Percentiles rank a stretch among this genome's conserved stretches.
Conservation (phyloP, 2,113 vertebrate species). For the Anhinga rufa region DNA sequence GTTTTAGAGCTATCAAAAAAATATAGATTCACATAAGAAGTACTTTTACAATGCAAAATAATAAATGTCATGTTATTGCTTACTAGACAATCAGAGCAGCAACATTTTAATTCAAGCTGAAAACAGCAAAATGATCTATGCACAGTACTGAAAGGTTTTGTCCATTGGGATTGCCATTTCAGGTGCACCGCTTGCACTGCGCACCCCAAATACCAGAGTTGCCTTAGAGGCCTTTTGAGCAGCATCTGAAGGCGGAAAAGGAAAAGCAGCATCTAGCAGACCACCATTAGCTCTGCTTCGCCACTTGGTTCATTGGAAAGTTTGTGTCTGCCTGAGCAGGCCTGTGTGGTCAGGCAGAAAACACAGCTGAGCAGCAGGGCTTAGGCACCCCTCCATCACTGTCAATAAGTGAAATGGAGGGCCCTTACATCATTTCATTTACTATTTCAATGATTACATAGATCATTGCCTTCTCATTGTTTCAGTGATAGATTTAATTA, state of each 20-base stretch:
- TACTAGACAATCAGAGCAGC: background rate
- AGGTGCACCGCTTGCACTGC: fast-evolving
- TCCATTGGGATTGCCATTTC: background rate
- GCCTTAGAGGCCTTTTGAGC: background rate
- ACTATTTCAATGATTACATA: slow-evolving; percentile 99
- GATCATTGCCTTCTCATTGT: slow-evolving; percentile 99
- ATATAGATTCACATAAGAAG: background rate
- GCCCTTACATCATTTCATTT: slow-evolving; percentile 89
- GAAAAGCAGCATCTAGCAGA: background rate
- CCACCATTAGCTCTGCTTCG: slow-evolving; percentile 20
- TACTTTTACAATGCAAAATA: background rate
- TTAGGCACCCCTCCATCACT: slow-evolving; percentile 87
- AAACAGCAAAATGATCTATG: background rate
- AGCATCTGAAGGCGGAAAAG: background rate
- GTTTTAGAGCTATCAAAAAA: background rate
- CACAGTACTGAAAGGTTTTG: background rate
- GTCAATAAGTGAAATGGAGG: slow-evolving; percentile 87
- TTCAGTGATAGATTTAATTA: slow-evolving; percentile 99
- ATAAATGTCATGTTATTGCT: background rate
- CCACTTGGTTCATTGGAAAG: slow-evolving; percentile 42
- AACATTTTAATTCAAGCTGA: background rate
- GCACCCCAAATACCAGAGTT: background rate
- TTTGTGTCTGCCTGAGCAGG: slow-evolving; percentile 48
- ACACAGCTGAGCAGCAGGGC: slow-evolving; percentile 68
- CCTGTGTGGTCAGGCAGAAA: slow-evolving; percentile 70